phyloP scores from a whole-genome alignment of 2,888 invertebrate genomes.

The Trichopria drosophilae region DNA sequence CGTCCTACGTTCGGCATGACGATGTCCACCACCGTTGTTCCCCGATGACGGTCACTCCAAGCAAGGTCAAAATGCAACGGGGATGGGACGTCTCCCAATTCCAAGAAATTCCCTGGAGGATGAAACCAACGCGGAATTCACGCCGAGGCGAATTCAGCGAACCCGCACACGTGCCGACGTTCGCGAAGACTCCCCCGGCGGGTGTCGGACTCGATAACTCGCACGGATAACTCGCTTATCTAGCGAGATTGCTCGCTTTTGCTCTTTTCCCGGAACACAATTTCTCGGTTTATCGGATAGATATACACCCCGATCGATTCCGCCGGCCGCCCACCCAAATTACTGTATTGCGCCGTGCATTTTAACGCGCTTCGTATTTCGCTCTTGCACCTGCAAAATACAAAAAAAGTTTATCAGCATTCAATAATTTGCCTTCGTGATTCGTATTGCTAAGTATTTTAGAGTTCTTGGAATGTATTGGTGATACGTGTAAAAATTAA shows the following conservation, averaged over 20 bases:
- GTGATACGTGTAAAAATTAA: too few relatives aligned
- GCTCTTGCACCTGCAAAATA: not conserved
- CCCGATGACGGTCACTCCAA: not conserved
- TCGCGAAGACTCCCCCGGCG: constrained; percentile 8
- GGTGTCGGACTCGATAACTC: constrained; percentile 35
- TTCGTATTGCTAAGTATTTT: too few relatives aligned
- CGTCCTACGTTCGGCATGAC: not conserved
- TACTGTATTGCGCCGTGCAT: too few relatives aligned
- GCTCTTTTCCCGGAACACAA: too few relatives aligned
- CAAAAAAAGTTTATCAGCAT: constrained; percentile 1
- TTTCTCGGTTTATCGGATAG: too few relatives aligned
- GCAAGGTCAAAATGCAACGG: not conserved
- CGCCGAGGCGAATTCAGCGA: not conserved
- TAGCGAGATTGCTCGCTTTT: constrained; percentile 8
- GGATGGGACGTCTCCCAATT: constrained; percentile 12
- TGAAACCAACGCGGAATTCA: constrained; percentile 3
- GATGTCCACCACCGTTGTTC: not conserved
- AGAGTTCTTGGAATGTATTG: too few relatives aligned
- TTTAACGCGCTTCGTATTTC: not conserved
- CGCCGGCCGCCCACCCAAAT: too few relatives aligned
- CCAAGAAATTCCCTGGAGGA: constrained; percentile 7
- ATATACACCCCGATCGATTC: too few relatives aligned
- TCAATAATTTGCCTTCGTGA: constrained; percentile 9
- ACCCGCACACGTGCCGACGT: constrained; percentile 7
- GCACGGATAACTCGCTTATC: constrained; percentile 48